Evolutionary conservation across 1,140 invertebrate species (phyloP).

Genomic region (Drosophila guanche): DNA sequence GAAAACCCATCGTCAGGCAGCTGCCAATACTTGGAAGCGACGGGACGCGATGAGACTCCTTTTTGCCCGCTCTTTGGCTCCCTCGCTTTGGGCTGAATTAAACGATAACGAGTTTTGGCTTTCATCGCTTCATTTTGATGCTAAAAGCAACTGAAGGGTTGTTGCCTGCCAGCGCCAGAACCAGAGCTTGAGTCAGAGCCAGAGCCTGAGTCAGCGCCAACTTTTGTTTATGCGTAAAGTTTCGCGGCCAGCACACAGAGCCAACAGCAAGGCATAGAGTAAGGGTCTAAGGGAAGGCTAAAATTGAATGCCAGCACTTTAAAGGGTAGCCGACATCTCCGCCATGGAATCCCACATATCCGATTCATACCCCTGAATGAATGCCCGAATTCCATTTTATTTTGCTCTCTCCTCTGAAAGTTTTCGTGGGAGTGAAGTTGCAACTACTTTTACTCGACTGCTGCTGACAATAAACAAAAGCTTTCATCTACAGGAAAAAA

Average conservation of each 20-base stretch:
- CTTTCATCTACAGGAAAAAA: slow-evolving; percentile 9
- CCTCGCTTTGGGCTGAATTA: slow-evolving; percentile 57
- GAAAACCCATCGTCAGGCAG: slow-evolving; percentile 23
- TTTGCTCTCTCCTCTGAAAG: slow-evolving; percentile 39
- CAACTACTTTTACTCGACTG: slow-evolving; percentile 32
- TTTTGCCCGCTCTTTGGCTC: slow-evolving; percentile 1
- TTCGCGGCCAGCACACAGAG: slow-evolving; percentile 28
- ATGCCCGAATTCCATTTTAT: slow-evolving; percentile 58
- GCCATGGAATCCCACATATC: background rate
- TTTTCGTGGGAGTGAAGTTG: slow-evolving; percentile 42
- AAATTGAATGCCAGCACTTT: slow-evolving; percentile 53
- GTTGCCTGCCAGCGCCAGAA: slow-evolving; percentile 45
- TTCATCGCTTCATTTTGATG: slow-evolving; percentile 56
- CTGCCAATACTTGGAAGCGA: slow-evolving; percentile 63
- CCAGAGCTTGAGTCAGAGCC: slow-evolving; percentile 11
- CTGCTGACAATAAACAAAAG: slow-evolving; percentile 73
- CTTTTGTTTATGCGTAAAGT: slow-evolving; percentile 75
- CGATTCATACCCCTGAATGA: slow-evolving; percentile 39
- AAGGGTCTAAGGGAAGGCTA: background rate
- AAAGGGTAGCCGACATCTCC: slow-evolving; percentile 26
- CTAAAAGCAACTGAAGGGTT: slow-evolving; percentile 60
- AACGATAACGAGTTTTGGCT: slow-evolving; percentile 80
- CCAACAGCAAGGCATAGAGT: background rate
- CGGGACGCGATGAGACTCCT: slow-evolving; percentile 22
- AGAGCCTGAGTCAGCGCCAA: slow-evolving; percentile 28